Percentiles rank a stretch among this genome's conserved stretches.
phyloP scores from a whole-genome alignment of 2,888 invertebrate species.

The Elegia similella region DNA sequence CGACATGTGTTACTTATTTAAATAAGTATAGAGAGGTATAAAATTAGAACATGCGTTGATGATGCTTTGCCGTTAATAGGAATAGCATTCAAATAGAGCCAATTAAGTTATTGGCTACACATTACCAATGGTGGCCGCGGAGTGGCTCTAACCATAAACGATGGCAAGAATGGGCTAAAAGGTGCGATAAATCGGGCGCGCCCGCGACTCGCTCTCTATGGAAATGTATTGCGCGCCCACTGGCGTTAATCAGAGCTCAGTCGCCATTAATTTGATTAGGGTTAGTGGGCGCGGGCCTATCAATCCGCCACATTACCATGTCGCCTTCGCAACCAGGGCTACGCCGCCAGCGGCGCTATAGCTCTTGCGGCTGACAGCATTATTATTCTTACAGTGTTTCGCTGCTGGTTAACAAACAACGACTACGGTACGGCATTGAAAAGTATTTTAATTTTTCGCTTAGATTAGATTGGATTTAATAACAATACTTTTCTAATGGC shows the following conservation, averaged over 20 bases:
- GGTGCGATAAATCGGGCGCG: constrained; percentile 73
- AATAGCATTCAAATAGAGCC: neutral
- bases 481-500: too few relatives aligned
- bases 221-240: constrained; percentile 64
- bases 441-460: constrained; percentile 3
- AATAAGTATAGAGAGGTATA: too few relatives aligned
- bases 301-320: constrained; percentile 79
- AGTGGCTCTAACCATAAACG: constrained; percentile 24
- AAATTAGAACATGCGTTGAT: too few relatives aligned
- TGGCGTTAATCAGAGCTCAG: constrained; percentile 77
- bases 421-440: constrained; percentile 3
- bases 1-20: neutral
- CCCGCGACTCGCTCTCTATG: constrained; percentile 46
- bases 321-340: constrained; percentile 47
- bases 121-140: constrained; percentile 5
- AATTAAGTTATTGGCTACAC: constrained; percentile 13
- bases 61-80: neutral
- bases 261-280: constrained; percentile 81
- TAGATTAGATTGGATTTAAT: too few relatives aligned
- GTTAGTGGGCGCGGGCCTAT: constrained; percentile 80
- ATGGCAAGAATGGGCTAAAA: constrained; percentile 38
- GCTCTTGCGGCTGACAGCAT: constrained; percentile 29
- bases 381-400: constrained; percentile 18
- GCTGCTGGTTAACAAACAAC: neutral
- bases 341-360: constrained; percentile 23